Conservation (phyloP, 2,888 invertebrate genomes). For the Pandemis cinnamomeana region DNA sequence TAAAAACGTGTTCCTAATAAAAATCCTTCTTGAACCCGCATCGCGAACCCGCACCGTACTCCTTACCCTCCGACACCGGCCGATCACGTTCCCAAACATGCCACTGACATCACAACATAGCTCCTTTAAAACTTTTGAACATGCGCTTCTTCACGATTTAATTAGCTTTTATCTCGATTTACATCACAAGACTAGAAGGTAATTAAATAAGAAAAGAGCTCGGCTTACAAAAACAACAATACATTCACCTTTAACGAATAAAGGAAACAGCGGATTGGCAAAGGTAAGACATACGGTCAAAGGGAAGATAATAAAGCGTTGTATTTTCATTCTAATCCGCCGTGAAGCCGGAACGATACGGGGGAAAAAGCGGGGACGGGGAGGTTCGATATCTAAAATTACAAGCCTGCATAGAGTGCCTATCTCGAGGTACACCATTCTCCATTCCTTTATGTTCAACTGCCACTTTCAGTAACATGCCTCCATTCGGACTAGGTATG, state of each 20-base stretch:
- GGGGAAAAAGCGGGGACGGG: constrained; percentile 57
- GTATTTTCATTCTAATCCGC: constrained; percentile 81
- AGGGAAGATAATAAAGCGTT: constrained; percentile 80
- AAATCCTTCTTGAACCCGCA: constrained; percentile 53
- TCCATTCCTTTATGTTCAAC: constrained; percentile 77
- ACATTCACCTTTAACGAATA: constrained; percentile 62
- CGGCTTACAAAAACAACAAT: constrained; percentile 64
- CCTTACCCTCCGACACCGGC: constrained; percentile 16
- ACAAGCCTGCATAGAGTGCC: constrained; percentile 79
- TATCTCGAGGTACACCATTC: constrained; percentile 74
- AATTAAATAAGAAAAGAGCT: constrained; percentile 59
- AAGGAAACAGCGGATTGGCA: constrained; percentile 60
- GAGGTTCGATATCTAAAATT: constrained; percentile 82
- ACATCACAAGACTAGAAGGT: constrained; percentile 47
- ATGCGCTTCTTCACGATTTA: constrained; percentile 22
- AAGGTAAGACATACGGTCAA: constrained; percentile 80
- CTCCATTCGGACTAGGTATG: constrained; percentile 70
- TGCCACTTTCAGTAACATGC: constrained; percentile 76
- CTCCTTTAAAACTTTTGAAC: constrained; percentile 16
- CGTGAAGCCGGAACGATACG: constrained; percentile 64
- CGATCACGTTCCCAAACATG: constrained; percentile 30
- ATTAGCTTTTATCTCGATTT: constrained; percentile 40
- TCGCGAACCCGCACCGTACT: constrained; percentile 16
- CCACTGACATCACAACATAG: constrained; percentile 22
- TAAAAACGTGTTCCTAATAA: constrained; percentile 70